Percentiles rank a stretch among this genome's conserved stretches.
These are phyloP conservation scores for Nemurella pictetii DNA, from an alignment of 2,888 invertebrate genomes.

Conservation along the genomic window DNA sequence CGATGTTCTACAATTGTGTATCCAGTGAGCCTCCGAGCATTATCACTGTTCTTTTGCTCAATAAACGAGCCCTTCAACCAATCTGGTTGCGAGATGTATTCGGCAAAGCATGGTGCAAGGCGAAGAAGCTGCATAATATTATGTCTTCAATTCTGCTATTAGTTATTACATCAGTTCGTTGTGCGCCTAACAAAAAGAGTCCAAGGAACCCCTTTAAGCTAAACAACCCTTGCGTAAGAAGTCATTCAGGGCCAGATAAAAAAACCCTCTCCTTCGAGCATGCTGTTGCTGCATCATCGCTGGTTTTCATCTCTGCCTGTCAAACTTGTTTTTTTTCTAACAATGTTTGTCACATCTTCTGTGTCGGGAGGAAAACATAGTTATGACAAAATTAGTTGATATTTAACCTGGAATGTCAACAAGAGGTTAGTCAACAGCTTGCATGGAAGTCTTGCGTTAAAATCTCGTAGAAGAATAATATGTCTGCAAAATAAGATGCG, in stretches of 20 bases:
- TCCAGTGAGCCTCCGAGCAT: neutral
- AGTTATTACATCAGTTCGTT: conserved; percentile 10
- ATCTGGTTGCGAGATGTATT: neutral
- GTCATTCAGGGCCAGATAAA: neutral
- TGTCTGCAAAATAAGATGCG: neutral
- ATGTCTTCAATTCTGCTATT: neutral
- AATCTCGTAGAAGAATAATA: neutral
- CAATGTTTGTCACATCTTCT: conserved; percentile 12
- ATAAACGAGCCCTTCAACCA: neutral
- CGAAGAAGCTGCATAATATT: conserved; percentile 1
- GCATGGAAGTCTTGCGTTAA: neutral
- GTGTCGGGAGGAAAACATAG: neutral
- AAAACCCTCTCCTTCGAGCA: neutral
- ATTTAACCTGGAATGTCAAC: neutral
- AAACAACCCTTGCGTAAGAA: conserved; percentile 15
- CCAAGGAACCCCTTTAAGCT: neutral
- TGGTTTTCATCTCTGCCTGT: neutral
- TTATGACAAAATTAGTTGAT: neutral
- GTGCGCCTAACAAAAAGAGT: neutral
- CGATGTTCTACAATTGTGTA: neutral
- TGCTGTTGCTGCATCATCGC: neutral
- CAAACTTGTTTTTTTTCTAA: conserved; percentile 2
- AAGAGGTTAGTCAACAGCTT: too few relatives aligned
- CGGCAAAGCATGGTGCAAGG: neutral
- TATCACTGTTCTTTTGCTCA: neutral